phyloP scores from a whole-genome alignment of 2,797 vertebrate genomes.

The Echeneis naucrates region DNA sequence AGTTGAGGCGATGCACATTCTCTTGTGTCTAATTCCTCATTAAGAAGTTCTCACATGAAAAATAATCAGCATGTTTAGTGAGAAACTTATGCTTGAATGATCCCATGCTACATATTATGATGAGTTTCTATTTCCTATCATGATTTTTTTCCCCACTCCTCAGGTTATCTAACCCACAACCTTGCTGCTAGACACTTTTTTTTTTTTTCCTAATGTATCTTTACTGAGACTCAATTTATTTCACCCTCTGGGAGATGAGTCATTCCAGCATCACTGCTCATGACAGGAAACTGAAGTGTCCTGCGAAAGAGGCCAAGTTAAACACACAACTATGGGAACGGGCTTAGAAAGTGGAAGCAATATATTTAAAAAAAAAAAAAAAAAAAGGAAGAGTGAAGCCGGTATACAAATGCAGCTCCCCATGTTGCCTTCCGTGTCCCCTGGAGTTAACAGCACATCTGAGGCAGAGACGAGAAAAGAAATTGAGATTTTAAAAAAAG shows the following conservation, averaged over 20 bases:
- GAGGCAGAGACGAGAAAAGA: slow-evolving; percentile 14
- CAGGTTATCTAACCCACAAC: neutral
- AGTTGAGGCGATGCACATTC: slow-evolving; percentile 34
- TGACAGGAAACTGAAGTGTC: slow-evolving; percentile 43
- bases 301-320: slow-evolving; percentile 44
- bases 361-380: too few relatives aligned
- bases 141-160: slow-evolving; percentile 9
- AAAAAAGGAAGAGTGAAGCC: slow-evolving; percentile 30
- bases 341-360: slow-evolving; percentile 20
- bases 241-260: slow-evolving; percentile 66
- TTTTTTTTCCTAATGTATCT: slow-evolving; percentile 25
- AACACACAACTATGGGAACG: slow-evolving; percentile 11
- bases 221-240: slow-evolving; percentile 48
- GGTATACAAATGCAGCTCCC: slow-evolving; percentile 23
- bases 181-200: slow-evolving; percentile 32
- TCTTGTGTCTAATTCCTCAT: slow-evolving; percentile 22
- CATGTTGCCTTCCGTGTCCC: slow-evolving; percentile 43
- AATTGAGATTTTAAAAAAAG: slow-evolving; percentile 14
- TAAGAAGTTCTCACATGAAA: slow-evolving; percentile 13
- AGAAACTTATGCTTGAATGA: slow-evolving; percentile 8
- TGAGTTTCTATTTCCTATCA: neutral
- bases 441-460: slow-evolving; percentile 34
- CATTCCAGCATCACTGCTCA: slow-evolving; percentile 52
- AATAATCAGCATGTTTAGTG: slow-evolving; percentile 2
- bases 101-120: neutral